Base-by-base conservation (phyloP, 2,888 invertebrate genomes). In the Arge pagana region DNA sequence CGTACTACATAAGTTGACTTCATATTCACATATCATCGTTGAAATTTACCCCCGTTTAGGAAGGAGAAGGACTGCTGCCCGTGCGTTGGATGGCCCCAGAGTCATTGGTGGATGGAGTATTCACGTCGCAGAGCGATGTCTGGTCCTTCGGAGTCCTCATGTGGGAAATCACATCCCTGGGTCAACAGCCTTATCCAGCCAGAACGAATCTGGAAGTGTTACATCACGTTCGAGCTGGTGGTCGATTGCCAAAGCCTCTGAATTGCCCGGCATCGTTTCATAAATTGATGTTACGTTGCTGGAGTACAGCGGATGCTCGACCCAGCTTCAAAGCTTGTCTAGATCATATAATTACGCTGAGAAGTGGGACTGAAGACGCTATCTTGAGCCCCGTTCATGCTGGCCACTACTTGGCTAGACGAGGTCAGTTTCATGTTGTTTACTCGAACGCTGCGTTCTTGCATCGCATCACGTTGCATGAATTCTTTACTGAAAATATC, bases 31-130 rank as follows among this genome's bases (percentile, higher is more conserved):
- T 43, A 35, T n/a, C 15, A 40, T 21, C 23, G 15, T 15, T 35
- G 4, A 82, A 63, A 80, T 81, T 60, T 82, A 81, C 1, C n/a
- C n/a, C n/a, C n/a, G n/a, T 13, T 2, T 18, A 75, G 73, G 73
- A 74, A 57, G 75, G 76, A 3, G 83, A 83, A 79, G 90, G 96
- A 1, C 78, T 96, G 37, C 77, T 98, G 43, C 98, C 97, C 1
- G 95, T 98, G 1, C 82, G 96, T 31, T 98, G 98, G 98, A 97
- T 99, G 96, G 89, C 96, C 0, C 97, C 97, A 1, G 99, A 99
- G 78, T 94, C 96, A 18, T 79, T 98, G 8, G 88, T 94, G 1
- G 96, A 97, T 72, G 96, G 97, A 0, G 90, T 97, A 1, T 99
- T 97, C 74, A 96, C 96, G 0, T 91, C 92, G 42, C 96, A 97